Percentiles rank a stretch among this genome's conserved stretches.
Conservation (phyloP, 2,797 vertebrate genomes). For the Yasuhikotakia modesta region DNA sequence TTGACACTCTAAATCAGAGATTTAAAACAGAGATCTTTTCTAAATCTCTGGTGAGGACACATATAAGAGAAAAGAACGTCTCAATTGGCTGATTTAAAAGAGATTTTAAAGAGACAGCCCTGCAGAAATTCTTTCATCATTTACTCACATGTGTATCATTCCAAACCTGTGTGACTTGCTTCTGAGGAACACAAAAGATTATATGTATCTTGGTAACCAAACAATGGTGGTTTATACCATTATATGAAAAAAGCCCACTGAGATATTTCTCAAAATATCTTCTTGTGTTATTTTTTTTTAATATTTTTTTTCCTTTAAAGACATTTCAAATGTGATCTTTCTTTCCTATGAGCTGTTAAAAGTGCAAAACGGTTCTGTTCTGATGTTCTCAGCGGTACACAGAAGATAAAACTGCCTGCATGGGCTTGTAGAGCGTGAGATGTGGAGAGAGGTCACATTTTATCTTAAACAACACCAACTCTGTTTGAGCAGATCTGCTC, state of each 20-base stretch:
- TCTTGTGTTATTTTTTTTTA: no score
- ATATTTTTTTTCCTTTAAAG: background rate
- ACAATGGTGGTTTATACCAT: no score
- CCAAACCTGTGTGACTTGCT: background rate
- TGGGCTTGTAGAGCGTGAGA: background rate
- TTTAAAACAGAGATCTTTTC: background rate
- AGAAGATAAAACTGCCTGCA: background rate
- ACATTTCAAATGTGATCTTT: no score
- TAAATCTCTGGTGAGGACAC: background rate
- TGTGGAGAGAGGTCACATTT: conserved; percentile 15
- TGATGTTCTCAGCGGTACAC: background rate
- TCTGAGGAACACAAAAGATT: background rate
- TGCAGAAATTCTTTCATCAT: background rate
- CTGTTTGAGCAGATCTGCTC: conserved; percentile 14
- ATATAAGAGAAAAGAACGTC: background rate
- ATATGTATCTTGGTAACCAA: background rate
- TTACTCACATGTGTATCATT: background rate
- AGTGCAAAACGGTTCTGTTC: background rate
- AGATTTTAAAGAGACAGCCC: background rate
- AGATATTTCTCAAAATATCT: no score
- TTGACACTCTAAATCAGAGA: background rate
- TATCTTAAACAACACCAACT: conserved; percentile 35
- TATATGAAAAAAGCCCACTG: no score
- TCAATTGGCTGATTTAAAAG: background rate
- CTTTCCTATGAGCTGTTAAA: background rate